A percentile compares a stretch with the other conserved stretches of the same genome.
Conservation (phyloP, 1,140 invertebrate species). For the Eriocheir sinensis region DNA sequence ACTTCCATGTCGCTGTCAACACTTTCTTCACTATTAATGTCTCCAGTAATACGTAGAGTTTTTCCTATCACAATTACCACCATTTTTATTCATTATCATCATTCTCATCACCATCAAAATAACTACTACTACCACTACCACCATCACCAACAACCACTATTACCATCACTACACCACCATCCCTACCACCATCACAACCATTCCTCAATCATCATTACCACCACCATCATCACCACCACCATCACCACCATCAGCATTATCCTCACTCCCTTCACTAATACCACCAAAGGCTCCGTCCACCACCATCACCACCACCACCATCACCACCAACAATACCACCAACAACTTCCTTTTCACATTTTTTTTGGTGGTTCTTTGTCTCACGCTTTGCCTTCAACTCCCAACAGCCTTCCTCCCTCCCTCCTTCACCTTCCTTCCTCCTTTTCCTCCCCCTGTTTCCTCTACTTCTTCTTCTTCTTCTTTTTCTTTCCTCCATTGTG, state of each 20-base stretch:
- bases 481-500: background rate
- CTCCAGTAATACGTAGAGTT: no score
- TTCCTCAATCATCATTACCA: background rate
- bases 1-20: background rate
- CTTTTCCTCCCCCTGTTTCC: background rate
- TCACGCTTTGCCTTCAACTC: background rate
- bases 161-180: background rate
- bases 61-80: background rate
- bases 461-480: background rate
- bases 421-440: background rate
- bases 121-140: constrained; percentile 9
- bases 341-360: background rate
- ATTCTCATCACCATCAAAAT: background rate
- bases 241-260: background rate
- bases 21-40: background rate
- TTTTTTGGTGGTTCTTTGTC: background rate
- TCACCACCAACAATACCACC: background rate
- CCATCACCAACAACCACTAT: background rate
- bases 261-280: background rate
- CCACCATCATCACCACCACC: background rate
- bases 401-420: background rate
- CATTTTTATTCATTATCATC: background rate
- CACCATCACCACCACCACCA: background rate
- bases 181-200: background rate
- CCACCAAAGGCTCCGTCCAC: background rate